Conservation (phyloP, 2,113 vertebrate genomes). For the Gasterosteus nipponicus region DNA sequence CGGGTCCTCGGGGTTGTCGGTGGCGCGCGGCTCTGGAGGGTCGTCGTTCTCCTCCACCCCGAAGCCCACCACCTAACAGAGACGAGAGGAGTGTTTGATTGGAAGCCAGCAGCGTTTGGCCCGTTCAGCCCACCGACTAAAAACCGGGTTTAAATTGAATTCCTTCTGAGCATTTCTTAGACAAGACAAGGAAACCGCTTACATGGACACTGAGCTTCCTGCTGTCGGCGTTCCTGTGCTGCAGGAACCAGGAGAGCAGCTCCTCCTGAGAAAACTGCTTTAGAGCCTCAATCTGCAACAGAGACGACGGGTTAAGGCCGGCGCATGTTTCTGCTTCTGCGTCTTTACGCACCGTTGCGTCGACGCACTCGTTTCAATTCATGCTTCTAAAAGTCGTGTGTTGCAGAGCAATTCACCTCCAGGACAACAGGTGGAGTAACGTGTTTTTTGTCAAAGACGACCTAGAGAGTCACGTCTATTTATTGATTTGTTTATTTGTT, state of each 20-base stretch:
- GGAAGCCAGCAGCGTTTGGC: background rate
- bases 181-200: conserved; percentile 33
- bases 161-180: background rate
- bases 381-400: too few relatives aligned
- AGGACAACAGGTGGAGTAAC: too few relatives aligned
- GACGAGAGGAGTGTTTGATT: background rate
- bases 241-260: conserved; percentile 88
- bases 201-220: conserved; percentile 94
- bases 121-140: background rate
- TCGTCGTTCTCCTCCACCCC: conserved; percentile 86
- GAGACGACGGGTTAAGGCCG: background rate
- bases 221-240: conserved; percentile 80
- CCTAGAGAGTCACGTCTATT: too few relatives aligned
- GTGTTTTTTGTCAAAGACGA: too few relatives aligned
- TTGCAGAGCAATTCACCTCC: too few relatives aligned
- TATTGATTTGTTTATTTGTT: too few relatives aligned
- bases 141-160: background rate
- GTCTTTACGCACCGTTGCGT: too few relatives aligned
- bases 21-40: conserved; percentile 53
- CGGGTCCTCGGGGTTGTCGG: conserved; percentile 36
- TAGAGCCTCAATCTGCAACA: conserved; percentile 88
- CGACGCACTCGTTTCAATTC: too few relatives aligned
- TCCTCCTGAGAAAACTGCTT: conserved; percentile 87
- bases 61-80: conserved; percentile 89
- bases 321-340: too few relatives aligned